Evolutionary conservation across 2,888 invertebrate genomes (phyloP).

Genomic region (Scaptomyza reducta): DNA sequence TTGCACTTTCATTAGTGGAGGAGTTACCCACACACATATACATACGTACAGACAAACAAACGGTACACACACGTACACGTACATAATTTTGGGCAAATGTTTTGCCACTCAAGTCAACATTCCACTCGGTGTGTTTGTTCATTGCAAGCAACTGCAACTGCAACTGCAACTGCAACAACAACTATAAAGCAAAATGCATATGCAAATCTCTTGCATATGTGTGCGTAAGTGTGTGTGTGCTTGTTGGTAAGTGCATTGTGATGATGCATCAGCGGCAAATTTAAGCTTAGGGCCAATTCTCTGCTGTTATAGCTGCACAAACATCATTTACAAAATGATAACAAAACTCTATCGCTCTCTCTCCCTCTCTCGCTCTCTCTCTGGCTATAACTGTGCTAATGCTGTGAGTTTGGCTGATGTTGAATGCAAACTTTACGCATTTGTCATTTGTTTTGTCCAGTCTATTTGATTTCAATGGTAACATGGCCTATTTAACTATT

Average conservation of each 20-base stretch:
- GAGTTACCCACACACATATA: slow-evolving; percentile 10
- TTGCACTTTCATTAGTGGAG: slow-evolving; percentile 65
- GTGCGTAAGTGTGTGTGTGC: slow-evolving; percentile 29
- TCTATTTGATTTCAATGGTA: slow-evolving; percentile 27
- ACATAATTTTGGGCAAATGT: slow-evolving; percentile 56
- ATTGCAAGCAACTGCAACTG: slow-evolving; percentile 41
- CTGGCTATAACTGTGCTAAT: slow-evolving; percentile 59
- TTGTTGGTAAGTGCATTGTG: slow-evolving; percentile 32
- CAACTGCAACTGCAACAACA: not conserved
- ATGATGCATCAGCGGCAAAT: slow-evolving; percentile 36
- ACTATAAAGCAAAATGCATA: slow-evolving; percentile 53
- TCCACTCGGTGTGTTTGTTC: slow-evolving; percentile 41
- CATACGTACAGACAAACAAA: too few species aligned
- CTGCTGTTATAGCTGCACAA: slow-evolving; percentile 59
- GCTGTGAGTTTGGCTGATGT: slow-evolving; percentile 38
- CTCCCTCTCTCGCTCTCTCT: slow-evolving; percentile 4
- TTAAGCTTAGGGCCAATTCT: slow-evolving; percentile 47
- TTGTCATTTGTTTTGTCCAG: slow-evolving; percentile 31
- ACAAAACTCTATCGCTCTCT: slow-evolving; percentile 33
- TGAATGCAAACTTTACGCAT: slow-evolving; percentile 33
- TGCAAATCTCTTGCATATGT: slow-evolving; percentile 35
- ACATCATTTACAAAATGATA: slow-evolving; percentile 58
- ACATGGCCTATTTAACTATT: slow-evolving; percentile 26
- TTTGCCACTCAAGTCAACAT: slow-evolving; percentile 67
- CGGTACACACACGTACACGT: not conserved